Evolutionary conservation across 1,140 invertebrate genomes (phyloP).

Genomic region (Pectinophora gossypiella): DNA sequence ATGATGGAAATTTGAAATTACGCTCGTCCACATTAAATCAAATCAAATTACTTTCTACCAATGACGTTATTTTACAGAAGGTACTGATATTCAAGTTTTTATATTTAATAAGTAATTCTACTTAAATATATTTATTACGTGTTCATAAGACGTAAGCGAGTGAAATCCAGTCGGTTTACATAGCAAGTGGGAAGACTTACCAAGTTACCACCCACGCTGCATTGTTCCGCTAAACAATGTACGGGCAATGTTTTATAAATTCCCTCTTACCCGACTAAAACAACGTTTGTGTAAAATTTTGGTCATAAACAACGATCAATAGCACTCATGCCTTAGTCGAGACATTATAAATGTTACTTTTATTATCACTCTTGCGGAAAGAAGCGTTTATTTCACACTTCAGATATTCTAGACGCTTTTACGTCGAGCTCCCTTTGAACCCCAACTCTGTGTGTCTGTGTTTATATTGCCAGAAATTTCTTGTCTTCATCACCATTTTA

Average conservation of each 20-base stretch:
- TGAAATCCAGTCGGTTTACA: no score
- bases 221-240: neutral
- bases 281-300: neutral
- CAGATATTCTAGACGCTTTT: slow-evolving; percentile 30
- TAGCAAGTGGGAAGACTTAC: neutral
- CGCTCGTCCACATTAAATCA: no score
- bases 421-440: no score
- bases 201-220: neutral
- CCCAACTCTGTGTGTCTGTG: no score
- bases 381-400: slow-evolving; percentile 41
- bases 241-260: neutral
- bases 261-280: neutral
- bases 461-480: no score
- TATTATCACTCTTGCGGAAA: slow-evolving; percentile 27
- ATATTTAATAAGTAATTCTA: no score
- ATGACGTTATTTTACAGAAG: no score
- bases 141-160: no score
- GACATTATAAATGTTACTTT: slow-evolving; percentile 10
- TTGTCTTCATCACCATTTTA: no score
- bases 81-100: no score
- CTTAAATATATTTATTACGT: no score
- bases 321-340: slow-evolving; percentile 4
- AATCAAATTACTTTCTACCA: no score
- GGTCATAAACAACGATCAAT: neutral
- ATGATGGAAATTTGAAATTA: slow-evolving; percentile 14